Evolutionary conservation across 2,888 invertebrate genomes (phyloP).

Genomic region (Odontomyia ornata): DNA sequence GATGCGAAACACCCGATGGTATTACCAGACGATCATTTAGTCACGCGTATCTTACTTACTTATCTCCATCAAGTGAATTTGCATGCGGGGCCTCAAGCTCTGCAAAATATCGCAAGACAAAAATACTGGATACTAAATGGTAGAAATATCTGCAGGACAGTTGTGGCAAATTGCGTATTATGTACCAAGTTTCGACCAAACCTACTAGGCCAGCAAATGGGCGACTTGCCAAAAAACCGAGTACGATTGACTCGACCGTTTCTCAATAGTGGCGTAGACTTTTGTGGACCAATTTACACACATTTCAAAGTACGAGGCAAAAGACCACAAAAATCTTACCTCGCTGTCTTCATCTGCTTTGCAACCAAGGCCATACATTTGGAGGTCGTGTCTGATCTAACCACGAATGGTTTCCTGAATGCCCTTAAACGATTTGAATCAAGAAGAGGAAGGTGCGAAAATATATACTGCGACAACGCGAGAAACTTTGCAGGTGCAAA

Average conservation of each 20-base stretch:
- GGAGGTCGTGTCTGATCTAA: constrained; percentile 36
- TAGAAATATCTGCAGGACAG: constrained; percentile 45
- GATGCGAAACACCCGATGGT: constrained; percentile 53
- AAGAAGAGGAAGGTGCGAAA: constrained; percentile 29
- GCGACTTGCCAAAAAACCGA: constrained; percentile 52
- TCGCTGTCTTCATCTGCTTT: constrained; percentile 1
- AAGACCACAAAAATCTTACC: constrained; percentile 31
- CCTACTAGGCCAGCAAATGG: constrained; percentile 52
- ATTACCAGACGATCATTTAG: constrained; percentile 50
- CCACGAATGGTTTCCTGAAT: constrained; percentile 29
- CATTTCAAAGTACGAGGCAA: constrained; percentile 35
- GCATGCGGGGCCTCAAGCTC: constrained; percentile 36
- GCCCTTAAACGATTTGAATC: constrained; percentile 32
- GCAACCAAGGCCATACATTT: constrained; percentile 1
- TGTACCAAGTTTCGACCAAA: constrained; percentile 48
- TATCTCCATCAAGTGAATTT: constrained; percentile 33
- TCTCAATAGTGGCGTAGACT: constrained; percentile 45
- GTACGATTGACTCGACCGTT: constrained; percentile 41
- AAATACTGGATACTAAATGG: constrained; percentile 53
- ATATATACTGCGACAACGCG: constrained; percentile 31
- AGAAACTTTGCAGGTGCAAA: constrained; percentile 13
- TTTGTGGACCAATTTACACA: constrained; percentile 44
- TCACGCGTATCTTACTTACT: constrained; percentile 45
- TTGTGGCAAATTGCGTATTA: constrained; percentile 49
- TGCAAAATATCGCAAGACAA: constrained; percentile 46